phyloP scores from a whole-genome alignment of 2,888 invertebrate species.

The Archips xylosteana region DNA sequence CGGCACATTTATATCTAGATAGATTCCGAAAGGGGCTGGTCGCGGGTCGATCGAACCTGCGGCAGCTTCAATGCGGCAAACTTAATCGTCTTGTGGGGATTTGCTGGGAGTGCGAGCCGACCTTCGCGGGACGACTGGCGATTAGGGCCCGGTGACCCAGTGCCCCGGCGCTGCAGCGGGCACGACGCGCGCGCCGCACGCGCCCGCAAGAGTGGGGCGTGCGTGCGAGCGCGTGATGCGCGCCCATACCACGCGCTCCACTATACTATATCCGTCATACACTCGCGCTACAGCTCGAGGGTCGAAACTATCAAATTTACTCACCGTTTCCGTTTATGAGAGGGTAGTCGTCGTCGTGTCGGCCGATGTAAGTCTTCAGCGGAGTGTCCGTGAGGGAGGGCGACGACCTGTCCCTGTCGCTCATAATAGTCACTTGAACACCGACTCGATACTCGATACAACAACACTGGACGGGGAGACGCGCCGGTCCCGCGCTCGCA shows the following conservation, averaged over 20 bases:
- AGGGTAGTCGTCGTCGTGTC: constrained; percentile 93
- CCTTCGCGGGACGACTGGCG: constrained; percentile 39
- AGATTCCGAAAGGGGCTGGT: constrained; percentile 60
- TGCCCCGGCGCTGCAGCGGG: constrained; percentile 51
- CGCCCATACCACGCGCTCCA: constrained; percentile 44
- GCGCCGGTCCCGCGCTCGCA: constrained; percentile 77
- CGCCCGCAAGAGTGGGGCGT: constrained; percentile 50
- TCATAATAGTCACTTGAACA: constrained; percentile 89
- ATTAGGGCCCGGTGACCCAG: constrained; percentile 50
- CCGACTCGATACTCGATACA: constrained; percentile 41
- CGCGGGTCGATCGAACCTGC: constrained; percentile 75
- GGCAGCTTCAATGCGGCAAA: constrained; percentile 78
- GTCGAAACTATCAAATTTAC: constrained; percentile 57
- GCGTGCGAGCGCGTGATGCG: constrained; percentile 55
- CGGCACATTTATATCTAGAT: constrained; percentile 51
- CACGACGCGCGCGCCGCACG: constrained; percentile 47
- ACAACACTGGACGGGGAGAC: constrained; percentile 73
- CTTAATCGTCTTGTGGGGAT: constrained; percentile 54
- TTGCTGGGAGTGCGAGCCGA: constrained; percentile 48
- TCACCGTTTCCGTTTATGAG: constrained; percentile 91
- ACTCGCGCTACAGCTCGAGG: constrained; percentile 29
- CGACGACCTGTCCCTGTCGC: constrained; percentile 95
- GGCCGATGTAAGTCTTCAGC: constrained; percentile 93
- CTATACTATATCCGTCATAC: constrained; percentile 42
- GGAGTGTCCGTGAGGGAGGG: constrained; percentile 95